These are phyloP conservation scores for Goniozus legneri DNA, from an alignment of 1,140 invertebrate genomes.

Conservation along the genomic window DNA sequence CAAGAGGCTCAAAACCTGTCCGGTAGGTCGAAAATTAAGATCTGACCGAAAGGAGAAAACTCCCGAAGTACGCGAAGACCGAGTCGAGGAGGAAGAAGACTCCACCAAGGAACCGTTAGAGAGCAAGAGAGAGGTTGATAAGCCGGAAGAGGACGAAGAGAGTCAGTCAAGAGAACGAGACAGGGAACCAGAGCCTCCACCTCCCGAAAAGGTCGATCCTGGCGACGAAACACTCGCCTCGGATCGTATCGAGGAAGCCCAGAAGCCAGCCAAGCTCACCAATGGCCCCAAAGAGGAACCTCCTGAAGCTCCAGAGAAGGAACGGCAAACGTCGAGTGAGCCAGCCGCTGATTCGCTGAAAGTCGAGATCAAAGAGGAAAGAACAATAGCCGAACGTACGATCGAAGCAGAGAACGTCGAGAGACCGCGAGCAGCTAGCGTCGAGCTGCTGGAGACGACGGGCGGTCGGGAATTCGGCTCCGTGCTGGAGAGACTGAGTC, in stretches of 20 bases:
- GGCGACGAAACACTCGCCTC: constrained; percentile 19
- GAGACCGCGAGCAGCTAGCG: too few relatives aligned
- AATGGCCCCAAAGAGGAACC: constrained; percentile 8
- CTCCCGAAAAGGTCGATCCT: constrained; percentile 32
- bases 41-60: constrained; percentile 17
- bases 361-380: constrained; percentile 5
- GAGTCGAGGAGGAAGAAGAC: constrained; percentile 11
- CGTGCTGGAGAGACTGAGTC: constrained; percentile 54
- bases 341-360: background rate
- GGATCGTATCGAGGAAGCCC: constrained; percentile 4
- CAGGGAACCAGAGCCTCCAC: constrained; percentile 47
- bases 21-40: constrained; percentile 19
- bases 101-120: constrained; percentile 9
- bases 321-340: constrained; percentile 3
- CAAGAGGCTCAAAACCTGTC: constrained; percentile 30
- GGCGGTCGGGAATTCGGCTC: constrained; percentile 43
- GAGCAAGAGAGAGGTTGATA: constrained; percentile 17
- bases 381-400: constrained; percentile 2
- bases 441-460: constrained; percentile 36
- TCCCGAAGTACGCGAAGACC: constrained; percentile 17
- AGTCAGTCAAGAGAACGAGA: constrained; percentile 47
- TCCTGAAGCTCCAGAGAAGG: constrained; percentile 10
- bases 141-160: constrained; percentile 43
- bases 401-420: constrained; percentile 9
- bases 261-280: background rate